Base-by-base conservation (phyloP, 2,797 vertebrate species). In the Poecilia velifera region DNA sequence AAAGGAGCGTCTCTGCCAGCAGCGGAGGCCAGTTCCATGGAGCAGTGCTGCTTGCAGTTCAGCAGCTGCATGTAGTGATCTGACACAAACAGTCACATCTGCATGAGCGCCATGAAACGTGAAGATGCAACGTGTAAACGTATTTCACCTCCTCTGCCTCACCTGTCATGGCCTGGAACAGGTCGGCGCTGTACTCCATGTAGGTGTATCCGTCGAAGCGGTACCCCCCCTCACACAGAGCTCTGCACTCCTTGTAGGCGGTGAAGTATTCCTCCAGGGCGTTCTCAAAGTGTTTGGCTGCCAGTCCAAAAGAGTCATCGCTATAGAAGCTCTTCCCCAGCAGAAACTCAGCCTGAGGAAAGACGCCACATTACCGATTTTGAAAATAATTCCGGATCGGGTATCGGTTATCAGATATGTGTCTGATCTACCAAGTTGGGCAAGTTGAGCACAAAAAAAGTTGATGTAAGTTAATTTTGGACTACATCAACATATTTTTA, bases 141-240 rank as follows among this genome's bases (percentile, higher is more conserved):
- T 0, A 8, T 46, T 7, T 8, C 2, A 2, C 2, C 3, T 62
- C 18, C 59, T 18, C 59, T 62, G 39, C 55, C 88, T 72, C 85
- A 97, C 98, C 98, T 81, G 97, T 96, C 86, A 98, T 94, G 72
- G 97, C 96, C 90, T 99, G 97, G 92, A 97, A 98, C 53, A 99
- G 97, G 92, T 99, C 98, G 0, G 97, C 97, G 0, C 93, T 97
- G 95, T 99, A 99, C 47, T 99, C 98, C 90, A 99, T 95, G 94
- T 99, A 99, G 95, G 97, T 98, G 94, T 99, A 98, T 9, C 98
- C 98, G 0, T 99, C 97, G 0, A 98, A 98, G 90, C 97, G 95
- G 0, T 98, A 99, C 0, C 96, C 92, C 0, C 98, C 98, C 84
- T 99, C 98, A 0, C 98, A 99, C 72, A 98, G 96, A 0, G 88